Conservation (phyloP, 2,797 vertebrate genomes). For the Cossypha dichroa region DNA sequence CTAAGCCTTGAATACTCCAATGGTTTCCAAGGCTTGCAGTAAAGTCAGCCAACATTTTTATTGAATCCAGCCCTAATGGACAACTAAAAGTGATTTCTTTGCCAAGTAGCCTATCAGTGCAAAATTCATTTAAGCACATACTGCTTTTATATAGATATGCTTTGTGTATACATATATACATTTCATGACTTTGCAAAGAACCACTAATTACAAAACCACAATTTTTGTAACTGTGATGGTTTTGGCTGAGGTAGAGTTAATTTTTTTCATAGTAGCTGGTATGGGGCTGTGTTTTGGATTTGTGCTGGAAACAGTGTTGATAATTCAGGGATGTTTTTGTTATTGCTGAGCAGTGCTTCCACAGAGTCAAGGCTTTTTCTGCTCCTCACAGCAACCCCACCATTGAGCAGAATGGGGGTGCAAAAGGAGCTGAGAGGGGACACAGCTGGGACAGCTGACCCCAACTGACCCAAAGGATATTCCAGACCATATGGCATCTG, state of each 20-base stretch:
- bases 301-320: neutral
- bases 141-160: neutral
- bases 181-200: neutral
- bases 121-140: slow-evolving; percentile 5
- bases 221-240: neutral
- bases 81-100: slow-evolving; percentile 5
- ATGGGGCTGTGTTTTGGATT: neutral
- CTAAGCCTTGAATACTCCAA: slow-evolving; percentile 13
- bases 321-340: slow-evolving; percentile 4
- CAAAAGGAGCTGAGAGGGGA: neutral
- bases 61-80: slow-evolving; percentile 55
- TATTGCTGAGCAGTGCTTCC: neutral
- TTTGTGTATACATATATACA: neutral
- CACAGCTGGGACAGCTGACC: neutral
- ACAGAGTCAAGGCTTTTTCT: neutral
- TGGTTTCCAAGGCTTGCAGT: slow-evolving; percentile 49
- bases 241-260: neutral
- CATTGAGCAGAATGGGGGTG: neutral
- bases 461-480: neutral
- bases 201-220: neutral
- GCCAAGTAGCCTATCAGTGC: slow-evolving; percentile 17
- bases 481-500: neutral
- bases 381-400: neutral
- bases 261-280: neutral
- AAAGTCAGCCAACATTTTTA: slow-evolving; percentile 52